phyloP scores from a whole-genome alignment of 2,797 vertebrate genomes.

The Squalus acanthias region DNA sequence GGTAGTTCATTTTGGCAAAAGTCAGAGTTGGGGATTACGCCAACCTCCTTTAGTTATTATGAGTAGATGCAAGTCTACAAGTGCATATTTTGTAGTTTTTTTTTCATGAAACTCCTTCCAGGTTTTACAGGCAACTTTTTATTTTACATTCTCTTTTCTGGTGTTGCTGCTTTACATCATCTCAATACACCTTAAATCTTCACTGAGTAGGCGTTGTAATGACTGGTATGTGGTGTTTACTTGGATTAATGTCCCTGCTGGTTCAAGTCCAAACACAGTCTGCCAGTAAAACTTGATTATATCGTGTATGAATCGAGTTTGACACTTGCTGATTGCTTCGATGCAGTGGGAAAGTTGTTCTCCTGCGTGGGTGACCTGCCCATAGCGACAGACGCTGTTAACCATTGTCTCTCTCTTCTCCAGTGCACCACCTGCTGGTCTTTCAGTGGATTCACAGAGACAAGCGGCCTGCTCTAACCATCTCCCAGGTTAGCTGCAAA shows the following conservation, averaged over 20 bases:
- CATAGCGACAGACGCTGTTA: not conserved
- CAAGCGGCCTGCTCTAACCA: too few species aligned
- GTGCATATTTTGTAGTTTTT: not conserved
- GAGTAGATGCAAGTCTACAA: not conserved
- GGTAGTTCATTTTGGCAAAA: not conserved
- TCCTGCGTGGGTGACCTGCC: not conserved
- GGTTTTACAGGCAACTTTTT: not conserved
- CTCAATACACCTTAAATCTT: not conserved
- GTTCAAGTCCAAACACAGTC: not conserved
- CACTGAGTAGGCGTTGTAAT: not conserved
- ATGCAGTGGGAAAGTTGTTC: not conserved
- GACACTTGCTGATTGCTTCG: not conserved
- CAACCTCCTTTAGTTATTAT: not conserved
- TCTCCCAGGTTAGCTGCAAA: not conserved
- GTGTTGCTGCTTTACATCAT: not conserved
- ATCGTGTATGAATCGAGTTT: not conserved
- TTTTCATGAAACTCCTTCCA: not conserved
- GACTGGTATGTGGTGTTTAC: not conserved
- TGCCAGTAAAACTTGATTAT: not conserved
- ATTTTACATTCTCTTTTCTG: not conserved
- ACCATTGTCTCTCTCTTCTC: not conserved
- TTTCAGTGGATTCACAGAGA: not conserved
- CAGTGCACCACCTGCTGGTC: conserved; percentile 11
- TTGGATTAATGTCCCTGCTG: not conserved
- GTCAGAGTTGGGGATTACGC: not conserved